Conservation (phyloP, 2,888 invertebrate genomes). For the Patella ulyssiponensis region DNA sequence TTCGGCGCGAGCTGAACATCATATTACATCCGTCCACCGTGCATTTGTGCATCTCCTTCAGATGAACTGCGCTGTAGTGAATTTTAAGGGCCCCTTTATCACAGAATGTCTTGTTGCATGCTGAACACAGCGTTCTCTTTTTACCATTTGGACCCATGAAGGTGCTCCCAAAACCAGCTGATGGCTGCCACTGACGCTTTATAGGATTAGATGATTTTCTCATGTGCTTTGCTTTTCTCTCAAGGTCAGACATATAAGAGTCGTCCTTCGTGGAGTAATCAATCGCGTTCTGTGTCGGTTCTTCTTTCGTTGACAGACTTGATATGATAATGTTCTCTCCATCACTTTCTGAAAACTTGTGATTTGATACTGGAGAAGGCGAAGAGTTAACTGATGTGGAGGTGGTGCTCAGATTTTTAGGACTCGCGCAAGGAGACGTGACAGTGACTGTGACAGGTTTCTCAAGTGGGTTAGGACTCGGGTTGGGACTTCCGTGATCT, state of each 20-base stretch:
- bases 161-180: slow-evolving; percentile 65
- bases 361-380: slow-evolving; percentile 48
- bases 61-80: slow-evolving; percentile 98
- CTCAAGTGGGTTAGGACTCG: slow-evolving; percentile 33
- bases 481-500: slow-evolving; percentile 50
- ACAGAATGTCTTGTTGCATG: slow-evolving; percentile 98
- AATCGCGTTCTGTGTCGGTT: slow-evolving; percentile 46
- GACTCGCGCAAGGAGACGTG: slow-evolving; percentile 39
- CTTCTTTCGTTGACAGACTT: slow-evolving; percentile 43
- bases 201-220: slow-evolving; percentile 72
- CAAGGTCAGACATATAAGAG: slow-evolving; percentile 47
- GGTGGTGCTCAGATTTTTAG: slow-evolving; percentile 55
- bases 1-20: slow-evolving; percentile 98
- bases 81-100: slow-evolving; percentile 99
- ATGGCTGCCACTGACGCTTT: slow-evolving; percentile 73
- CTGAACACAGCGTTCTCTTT: slow-evolving; percentile 97
- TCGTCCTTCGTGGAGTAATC: slow-evolving; percentile 61
- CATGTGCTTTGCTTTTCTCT: slow-evolving; percentile 69
- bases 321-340: slow-evolving; percentile 27
- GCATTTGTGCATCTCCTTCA: slow-evolving; percentile 99
- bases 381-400: slow-evolving; percentile 55
- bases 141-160: slow-evolving; percentile 76
- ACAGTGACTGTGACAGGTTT: slow-evolving; percentile 19
- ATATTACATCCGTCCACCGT: slow-evolving; percentile 98
- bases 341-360: slow-evolving; percentile 36